These are phyloP conservation scores for Rhinolophus ferrumequinum DNA, from an alignment of 2,113 vertebrate species.

Conservation along the genomic window DNA sequence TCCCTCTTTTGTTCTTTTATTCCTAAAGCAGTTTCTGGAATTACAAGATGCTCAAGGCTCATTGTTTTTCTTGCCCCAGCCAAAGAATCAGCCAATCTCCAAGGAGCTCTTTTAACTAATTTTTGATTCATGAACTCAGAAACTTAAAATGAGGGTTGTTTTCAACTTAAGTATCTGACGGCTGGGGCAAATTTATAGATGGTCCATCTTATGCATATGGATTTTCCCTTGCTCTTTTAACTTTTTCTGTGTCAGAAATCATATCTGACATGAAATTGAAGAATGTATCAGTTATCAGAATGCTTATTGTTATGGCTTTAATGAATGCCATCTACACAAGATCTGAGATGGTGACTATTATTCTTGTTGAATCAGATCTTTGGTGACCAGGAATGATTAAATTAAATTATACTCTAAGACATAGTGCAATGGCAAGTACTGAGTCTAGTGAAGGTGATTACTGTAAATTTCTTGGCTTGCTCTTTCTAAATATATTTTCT, in stretches of 20 bases:
- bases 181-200: conserved; percentile 22
- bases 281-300: conserved; percentile 26
- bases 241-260: conserved; percentile 2
- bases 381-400: not conserved
- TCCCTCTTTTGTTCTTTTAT: not conserved
- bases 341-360: not conserved
- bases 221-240: conserved; percentile 26
- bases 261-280: conserved; percentile 24
- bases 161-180: conserved; percentile 47
- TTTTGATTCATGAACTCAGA: conserved; percentile 62
- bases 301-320: not conserved
- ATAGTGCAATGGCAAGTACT: not conserved
- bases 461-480: conserved; percentile 22
- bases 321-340: not conserved
- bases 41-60: not conserved
- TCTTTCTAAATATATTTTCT: conserved; percentile 75
- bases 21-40: not conserved
- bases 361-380: conserved; percentile 39
- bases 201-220: not conserved
- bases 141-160: conserved; percentile 55
- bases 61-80: not conserved
- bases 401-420: conserved; percentile 18
- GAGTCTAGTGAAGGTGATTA: not conserved
- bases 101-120: conserved; percentile 16
- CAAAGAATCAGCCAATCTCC: not conserved